A percentile compares a stretch with the other conserved stretches of the same genome.
Conservation (phyloP, 2,888 invertebrate species). For the Oasisia sp. region DNA sequence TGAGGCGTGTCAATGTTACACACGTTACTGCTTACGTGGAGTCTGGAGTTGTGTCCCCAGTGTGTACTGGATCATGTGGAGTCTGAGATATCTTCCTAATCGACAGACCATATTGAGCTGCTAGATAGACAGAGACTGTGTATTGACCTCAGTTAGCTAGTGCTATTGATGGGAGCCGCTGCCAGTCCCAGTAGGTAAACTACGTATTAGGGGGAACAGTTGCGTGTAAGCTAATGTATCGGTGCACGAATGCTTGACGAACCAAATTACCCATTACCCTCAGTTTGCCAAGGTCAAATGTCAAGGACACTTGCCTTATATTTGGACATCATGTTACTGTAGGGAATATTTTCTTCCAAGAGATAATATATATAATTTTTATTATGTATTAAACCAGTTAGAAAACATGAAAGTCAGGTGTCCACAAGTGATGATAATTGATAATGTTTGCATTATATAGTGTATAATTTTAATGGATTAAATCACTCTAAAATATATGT, state of each 20-base stretch:
- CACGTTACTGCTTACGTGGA: not conserved
- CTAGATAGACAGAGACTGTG: not conserved
- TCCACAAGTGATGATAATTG: not conserved
- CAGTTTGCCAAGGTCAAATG: not conserved
- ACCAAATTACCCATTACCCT: not conserved
- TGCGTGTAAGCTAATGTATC: not conserved
- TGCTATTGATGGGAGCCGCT: not conserved
- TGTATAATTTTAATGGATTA: not conserved
- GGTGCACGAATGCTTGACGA: too few species aligned
- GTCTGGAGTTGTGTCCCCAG: not conserved
- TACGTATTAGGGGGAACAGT: not conserved
- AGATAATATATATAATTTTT: not conserved
- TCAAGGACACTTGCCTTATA: not conserved
- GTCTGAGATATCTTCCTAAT: not conserved
- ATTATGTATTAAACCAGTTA: not conserved
- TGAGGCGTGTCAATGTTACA: not conserved
- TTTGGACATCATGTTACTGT: too few species aligned
- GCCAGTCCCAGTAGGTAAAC: not conserved
- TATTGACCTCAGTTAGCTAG: not conserved
- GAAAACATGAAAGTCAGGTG: not conserved
- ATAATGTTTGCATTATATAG: not conserved
- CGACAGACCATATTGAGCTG: not conserved
- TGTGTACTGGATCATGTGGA: not conserved
- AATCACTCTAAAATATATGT: not conserved
- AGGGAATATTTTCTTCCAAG: not conserved